Base-by-base conservation (phyloP, 2,888 invertebrate species). In the Sminthurides aquaticus region DNA sequence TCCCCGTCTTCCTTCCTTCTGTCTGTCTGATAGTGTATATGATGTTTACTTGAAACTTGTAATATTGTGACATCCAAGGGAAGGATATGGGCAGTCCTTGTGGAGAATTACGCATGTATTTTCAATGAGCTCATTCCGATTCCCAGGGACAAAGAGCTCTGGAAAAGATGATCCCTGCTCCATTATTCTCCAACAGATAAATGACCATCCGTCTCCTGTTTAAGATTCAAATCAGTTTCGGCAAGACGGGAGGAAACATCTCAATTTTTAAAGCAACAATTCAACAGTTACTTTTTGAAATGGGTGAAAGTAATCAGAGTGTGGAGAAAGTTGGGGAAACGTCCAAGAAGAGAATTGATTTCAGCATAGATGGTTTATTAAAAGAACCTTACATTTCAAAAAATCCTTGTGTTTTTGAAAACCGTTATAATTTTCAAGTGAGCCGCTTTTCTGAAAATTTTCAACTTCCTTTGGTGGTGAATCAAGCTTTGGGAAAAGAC, bases 301-400 rank as follows among this genome's bases (percentile, higher is more conserved):
- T 34, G n/a, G 28, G 28, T 57, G n/a, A 11, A 15, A 5, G 5
- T 3, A 20, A 5, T 11, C 5, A 26, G 11, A 28, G 57, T 28
- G 28, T 20, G 2, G 20, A 11, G 2, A 20, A 3, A 2, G 18
- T 3, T 3, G 25, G 5, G 8, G 25, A 24, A n/a, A 60, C 25
- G n/a, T 3, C 3, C 18, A 55, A 5, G 28, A 64, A 58, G 22
- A 67, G 29, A 48, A 56, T 52, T 22, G 69, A 69, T 49, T 69
- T 69, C 58, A 67, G 67, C 49, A 69, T 69, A 18, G 69, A 69
- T 8, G 61, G 60, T 49, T 34, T 69, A 11, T 27, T 69, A 55
- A 67, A 56, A 25, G 57, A 58, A 25, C 57, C 56, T 43, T 55
- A 63, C 27, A 20, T 57, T 27, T 18, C 34, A 49, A 27, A 49